Percentiles rank a stretch among this genome's conserved stretches.
Conservation (phyloP, 1,140 invertebrate species). For the Colletes latitarsis region DNA sequence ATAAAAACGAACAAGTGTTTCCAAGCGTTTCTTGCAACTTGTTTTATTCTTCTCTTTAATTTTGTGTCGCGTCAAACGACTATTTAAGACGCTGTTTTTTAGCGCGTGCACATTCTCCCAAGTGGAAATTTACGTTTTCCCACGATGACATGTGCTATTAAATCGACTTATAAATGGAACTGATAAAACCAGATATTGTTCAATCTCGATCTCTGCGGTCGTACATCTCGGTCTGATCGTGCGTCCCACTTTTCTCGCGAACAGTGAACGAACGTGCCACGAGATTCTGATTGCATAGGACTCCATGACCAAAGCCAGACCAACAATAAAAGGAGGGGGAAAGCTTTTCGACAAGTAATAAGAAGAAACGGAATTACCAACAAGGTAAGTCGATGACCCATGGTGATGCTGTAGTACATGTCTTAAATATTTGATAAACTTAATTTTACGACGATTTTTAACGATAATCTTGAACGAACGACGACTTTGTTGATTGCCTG, state of each 20-base stretch:
- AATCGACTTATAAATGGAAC: constrained; percentile 51
- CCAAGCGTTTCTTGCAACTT: too few species aligned
- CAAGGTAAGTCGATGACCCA: neutral
- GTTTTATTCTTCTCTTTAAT: too few species aligned
- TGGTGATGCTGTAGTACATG: neutral
- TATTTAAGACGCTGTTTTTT: too few species aligned
- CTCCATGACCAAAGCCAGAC: neutral
- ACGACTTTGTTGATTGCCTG: neutral
- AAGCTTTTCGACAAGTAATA: neutral
- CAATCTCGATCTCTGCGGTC: constrained; percentile 23
- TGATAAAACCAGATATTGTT: constrained; percentile 54
- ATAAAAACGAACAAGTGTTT: too few species aligned
- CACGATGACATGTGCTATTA: neutral
- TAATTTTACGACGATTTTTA: neutral
- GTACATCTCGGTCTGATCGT: constrained; percentile 7
- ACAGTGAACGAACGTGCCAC: neutral
- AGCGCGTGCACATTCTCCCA: too few species aligned
- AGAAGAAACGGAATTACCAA: neutral
- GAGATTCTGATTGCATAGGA: neutral
- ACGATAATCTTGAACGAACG: neutral
- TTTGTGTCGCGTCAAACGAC: too few species aligned
- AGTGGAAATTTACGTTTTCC: neutral
- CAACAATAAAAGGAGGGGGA: neutral
- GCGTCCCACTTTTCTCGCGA: constrained; percentile 19
- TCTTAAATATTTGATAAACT: neutral